Conservation (phyloP, 2,797 vertebrate genomes). For the Acrossocheilus wenchowensis region DNA sequence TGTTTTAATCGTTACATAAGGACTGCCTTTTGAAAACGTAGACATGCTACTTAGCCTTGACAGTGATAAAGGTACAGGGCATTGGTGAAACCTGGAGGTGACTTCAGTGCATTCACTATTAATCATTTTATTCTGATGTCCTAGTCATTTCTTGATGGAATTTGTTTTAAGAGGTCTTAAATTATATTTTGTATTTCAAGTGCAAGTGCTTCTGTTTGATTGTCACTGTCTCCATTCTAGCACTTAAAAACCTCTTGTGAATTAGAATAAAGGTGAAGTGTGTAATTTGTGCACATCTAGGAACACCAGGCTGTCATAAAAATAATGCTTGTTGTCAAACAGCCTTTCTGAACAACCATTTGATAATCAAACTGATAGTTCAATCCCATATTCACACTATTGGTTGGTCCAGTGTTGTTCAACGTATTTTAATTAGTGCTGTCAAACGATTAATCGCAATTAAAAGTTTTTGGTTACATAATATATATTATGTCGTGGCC, state of each 20-base stretch:
- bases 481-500: no score
- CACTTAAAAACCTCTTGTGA: not conserved
- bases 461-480: no score
- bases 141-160: not conserved
- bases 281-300: not conserved
- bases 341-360: not conserved
- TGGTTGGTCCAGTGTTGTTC: not conserved
- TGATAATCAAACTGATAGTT: not conserved
- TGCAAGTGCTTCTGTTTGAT: not conserved
- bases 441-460: no score
- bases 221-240: not conserved
- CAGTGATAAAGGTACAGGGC: not conserved
- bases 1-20: not conserved
- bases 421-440: not conserved
- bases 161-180: slow-evolving; percentile 2
- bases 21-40: not conserved
- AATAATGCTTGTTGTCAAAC: not conserved
- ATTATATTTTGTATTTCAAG: not conserved
- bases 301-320: not conserved
- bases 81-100: not conserved
- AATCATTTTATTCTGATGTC: not conserved
- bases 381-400: not conserved
- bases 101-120: not conserved
- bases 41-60: not conserved
- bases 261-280: not conserved